phyloP scores from a whole-genome alignment of 1,140 invertebrate genomes.

The Anthonomus grandis region DNA sequence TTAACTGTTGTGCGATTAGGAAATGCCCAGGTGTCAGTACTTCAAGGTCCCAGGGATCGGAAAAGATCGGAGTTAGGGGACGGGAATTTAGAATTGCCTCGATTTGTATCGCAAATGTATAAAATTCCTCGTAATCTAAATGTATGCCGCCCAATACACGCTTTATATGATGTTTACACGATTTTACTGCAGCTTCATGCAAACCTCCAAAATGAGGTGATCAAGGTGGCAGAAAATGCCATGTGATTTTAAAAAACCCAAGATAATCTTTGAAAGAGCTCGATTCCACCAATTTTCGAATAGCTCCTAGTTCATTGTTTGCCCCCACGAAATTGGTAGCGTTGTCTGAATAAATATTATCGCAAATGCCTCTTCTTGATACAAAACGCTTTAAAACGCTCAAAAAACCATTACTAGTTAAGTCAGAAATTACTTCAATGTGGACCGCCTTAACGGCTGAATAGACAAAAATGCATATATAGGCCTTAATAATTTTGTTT shows the following conservation, averaged over 20 bases:
- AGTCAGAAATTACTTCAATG: not conserved
- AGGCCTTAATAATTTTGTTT: constrained; percentile 11
- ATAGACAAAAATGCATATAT: constrained; percentile 8
- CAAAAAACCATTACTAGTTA: not conserved
- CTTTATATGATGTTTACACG: constrained; percentile 17
- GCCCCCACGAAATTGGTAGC: constrained; percentile 21
- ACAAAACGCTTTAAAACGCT: constrained; percentile 5
- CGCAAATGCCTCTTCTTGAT: not conserved
- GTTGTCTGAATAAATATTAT: constrained; percentile 25
- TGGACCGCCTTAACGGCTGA: constrained; percentile 4
- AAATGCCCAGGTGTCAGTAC: too few species aligned
- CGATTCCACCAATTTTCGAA: not conserved
- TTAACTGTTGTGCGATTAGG: too few species aligned
- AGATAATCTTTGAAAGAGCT: not conserved
- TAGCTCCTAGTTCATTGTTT: constrained; percentile 11
- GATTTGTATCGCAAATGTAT: not conserved
- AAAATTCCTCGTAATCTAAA: constrained; percentile 8
- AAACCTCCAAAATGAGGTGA: constrained; percentile 29
- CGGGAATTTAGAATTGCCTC: too few species aligned
- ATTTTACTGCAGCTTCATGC: constrained; percentile 18
- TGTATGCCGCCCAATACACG: constrained; percentile 9
- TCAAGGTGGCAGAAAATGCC: constrained; percentile 32
- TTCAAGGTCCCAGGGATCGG: too few species aligned
- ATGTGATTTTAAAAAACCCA: constrained; percentile 13
- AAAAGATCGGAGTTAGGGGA: too few species aligned